These are phyloP conservation scores for Odontocolon sp. DNA, from an alignment of 2,888 invertebrate species.

Conservation along the genomic window DNA sequence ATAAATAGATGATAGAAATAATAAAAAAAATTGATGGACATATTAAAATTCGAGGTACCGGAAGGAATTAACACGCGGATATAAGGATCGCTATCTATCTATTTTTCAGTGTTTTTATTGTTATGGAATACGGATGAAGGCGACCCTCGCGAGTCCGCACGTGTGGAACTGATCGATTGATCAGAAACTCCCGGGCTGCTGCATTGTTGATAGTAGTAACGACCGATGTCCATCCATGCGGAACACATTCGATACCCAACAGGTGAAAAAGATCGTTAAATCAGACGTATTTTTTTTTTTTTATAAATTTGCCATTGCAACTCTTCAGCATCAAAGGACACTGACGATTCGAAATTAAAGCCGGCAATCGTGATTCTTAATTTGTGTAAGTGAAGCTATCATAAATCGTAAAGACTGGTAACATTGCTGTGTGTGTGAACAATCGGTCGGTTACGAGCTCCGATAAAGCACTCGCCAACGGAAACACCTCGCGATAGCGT, in stretches of 20 bases:
- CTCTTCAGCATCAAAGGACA: no score
- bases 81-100: no score
- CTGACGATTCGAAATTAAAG: no score
- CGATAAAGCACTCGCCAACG: conserved; percentile 45
- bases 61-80: no score
- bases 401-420: conserved; percentile 11
- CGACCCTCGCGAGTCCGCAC: not conserved
- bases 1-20: no score
- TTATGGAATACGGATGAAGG: no score
- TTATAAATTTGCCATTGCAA: not conserved
- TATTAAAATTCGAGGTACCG: no score
- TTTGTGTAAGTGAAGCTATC: conserved; percentile 1
- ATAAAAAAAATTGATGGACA: no score
- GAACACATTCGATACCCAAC: not conserved
- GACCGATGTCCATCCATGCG: not conserved
- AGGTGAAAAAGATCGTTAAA: not conserved
- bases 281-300: not conserved
- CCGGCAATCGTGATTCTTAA: not conserved
- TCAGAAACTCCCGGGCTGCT: not conserved
- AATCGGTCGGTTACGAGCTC: conserved; percentile 27
- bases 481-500: conserved; percentile 37
- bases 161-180: conserved; percentile 23
- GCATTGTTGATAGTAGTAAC: not conserved
- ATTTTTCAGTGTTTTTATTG: no score
- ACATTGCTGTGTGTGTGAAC: not conserved